A percentile compares a stretch with the other conserved stretches of the same genome.
Evolutionary conservation across 2,113 vertebrate species (phyloP).

Genomic region (Halichoerus grypus): DNA sequence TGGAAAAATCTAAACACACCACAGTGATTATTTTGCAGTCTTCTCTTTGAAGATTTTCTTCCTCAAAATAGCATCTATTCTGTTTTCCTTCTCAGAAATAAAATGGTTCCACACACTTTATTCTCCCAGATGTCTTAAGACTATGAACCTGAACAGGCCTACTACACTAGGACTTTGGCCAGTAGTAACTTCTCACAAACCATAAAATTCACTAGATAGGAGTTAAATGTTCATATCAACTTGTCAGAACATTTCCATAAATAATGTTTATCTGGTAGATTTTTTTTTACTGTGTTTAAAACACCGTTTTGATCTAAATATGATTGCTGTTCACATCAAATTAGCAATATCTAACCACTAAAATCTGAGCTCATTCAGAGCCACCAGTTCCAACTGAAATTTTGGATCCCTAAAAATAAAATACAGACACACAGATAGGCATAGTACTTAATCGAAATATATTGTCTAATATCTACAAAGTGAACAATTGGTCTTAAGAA

Average conservation of each 20-base stretch:
- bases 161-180: neutral
- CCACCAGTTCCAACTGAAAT: slow-evolving; percentile 3
- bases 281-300: neutral
- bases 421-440: slow-evolving; percentile 34
- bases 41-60: neutral
- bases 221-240: neutral
- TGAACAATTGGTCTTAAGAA: slow-evolving; percentile 75
- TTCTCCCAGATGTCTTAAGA: neutral
- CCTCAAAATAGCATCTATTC: neutral
- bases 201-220: neutral
- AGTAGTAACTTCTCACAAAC: neutral
- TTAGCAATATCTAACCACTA: neutral
- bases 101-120: neutral
- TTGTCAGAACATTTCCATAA: neutral
- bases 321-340: neutral
- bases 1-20: neutral
- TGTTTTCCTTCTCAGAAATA: neutral
- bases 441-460: slow-evolving; percentile 71
- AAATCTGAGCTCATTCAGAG: neutral
- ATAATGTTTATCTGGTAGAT: neutral
- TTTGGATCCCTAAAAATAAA: slow-evolving; percentile 61
- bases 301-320: neutral
- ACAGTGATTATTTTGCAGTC: neutral
- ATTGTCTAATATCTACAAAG: slow-evolving; percentile 78
- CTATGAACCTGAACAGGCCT: neutral